Conservation (phyloP, 1,140 invertebrate species). For the Diachasma alloeum region DNA sequence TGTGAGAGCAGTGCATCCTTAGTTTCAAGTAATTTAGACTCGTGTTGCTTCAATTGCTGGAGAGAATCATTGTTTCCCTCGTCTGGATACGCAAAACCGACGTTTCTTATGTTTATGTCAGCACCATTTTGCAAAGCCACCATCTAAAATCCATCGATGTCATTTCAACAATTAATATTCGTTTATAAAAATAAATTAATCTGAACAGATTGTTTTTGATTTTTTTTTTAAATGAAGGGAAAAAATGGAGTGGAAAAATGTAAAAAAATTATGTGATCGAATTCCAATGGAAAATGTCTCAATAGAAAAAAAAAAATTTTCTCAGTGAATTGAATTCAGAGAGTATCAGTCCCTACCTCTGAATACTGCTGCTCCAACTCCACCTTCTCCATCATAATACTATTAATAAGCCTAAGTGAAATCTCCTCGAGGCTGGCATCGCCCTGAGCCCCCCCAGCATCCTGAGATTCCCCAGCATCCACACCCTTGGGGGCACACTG, state of each 20-base stretch:
- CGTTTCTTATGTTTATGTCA: neutral
- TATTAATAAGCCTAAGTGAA: constrained; percentile 75
- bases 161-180: too few species aligned
- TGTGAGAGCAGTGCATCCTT: constrained; percentile 72
- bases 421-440: constrained; percentile 81
- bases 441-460: constrained; percentile 43
- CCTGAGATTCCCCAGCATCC: constrained; percentile 8
- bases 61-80: constrained; percentile 69
- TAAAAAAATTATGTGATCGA: too few species aligned
- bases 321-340: neutral
- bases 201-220: too few species aligned
- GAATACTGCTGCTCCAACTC: constrained; percentile 74
- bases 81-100: constrained; percentile 64
- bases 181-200: neutral
- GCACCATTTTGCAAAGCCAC: neutral
- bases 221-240: too few species aligned
- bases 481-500: neutral
- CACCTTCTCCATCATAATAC: constrained; percentile 72
- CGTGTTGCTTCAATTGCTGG: constrained; percentile 72
- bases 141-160: too few species aligned
- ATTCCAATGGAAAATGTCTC: too few species aligned
- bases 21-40: constrained; percentile 70
- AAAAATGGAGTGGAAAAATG: too few species aligned
- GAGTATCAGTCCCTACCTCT: constrained; percentile 41
- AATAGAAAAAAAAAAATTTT: too few species aligned